These are phyloP conservation scores for Drosophila sordidapex DNA, from an alignment of 2,888 invertebrate species.

Conservation along the genomic window DNA sequence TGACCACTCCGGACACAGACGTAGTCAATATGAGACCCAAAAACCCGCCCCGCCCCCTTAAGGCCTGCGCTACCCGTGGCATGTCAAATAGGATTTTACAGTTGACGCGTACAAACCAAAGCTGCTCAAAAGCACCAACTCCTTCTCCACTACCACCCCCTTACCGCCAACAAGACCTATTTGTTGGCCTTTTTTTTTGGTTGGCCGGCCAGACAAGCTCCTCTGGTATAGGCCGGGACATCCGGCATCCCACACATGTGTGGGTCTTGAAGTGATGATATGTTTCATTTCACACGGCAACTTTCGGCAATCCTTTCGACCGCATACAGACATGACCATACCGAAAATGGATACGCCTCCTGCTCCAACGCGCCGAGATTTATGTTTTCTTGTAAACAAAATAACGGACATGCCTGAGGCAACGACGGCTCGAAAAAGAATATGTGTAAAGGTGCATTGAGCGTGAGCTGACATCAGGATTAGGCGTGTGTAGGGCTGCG, in stretches of 20 bases:
- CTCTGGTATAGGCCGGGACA: conserved; percentile 42
- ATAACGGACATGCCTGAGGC: conserved; percentile 75
- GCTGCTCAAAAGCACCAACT: conserved; percentile 32
- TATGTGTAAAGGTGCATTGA: conserved; percentile 41
- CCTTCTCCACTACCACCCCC: conserved; percentile 5
- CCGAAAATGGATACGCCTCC: conserved; percentile 30
- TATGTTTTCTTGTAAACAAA: conserved; percentile 80
- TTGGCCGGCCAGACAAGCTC: conserved; percentile 44
- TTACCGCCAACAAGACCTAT: conserved; percentile 10
- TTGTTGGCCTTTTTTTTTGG: conserved; percentile 38
- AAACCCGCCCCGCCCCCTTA: background rate
- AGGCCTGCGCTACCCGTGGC: conserved; percentile 42
- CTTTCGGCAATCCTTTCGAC: conserved; percentile 73
- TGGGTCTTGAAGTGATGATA: conserved; percentile 74
- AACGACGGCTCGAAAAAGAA: conserved; percentile 23
- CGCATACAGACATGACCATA: conserved; percentile 67
- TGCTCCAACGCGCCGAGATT: conserved; percentile 60
- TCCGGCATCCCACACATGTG: conserved; percentile 59
- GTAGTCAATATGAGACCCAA: conserved; percentile 34
- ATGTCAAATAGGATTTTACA: conserved; percentile 79
- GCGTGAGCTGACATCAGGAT: conserved; percentile 66
- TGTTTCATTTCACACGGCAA: conserved; percentile 80
- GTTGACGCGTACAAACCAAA: conserved; percentile 79
- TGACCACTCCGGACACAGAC: conserved; percentile 57
- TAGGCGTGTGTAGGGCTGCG: conserved; percentile 60